Evolutionary conservation across 1,140 invertebrate species (phyloP).

Genomic region (Drosophila parabipectinata): DNA sequence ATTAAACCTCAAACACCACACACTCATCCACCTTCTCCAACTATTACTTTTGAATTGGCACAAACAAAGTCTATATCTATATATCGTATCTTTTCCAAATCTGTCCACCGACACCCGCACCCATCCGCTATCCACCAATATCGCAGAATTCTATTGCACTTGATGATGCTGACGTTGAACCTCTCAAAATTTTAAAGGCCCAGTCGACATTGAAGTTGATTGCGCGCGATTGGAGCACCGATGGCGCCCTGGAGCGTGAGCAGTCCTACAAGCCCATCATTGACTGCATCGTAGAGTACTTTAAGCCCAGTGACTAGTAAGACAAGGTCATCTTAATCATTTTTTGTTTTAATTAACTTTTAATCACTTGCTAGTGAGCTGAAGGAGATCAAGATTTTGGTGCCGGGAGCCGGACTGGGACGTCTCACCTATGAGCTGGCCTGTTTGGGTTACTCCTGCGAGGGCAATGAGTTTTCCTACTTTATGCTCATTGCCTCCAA

Average conservation of each 20-base stretch:
- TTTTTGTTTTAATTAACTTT: no score
- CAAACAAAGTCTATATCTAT: slow-evolving; percentile 1
- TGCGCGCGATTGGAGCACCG: slow-evolving; percentile 96
- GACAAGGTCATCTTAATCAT: neutral
- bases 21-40: neutral
- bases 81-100: slow-evolving; percentile 26
- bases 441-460: slow-evolving; percentile 93
- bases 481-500: slow-evolving; percentile 99
- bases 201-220: slow-evolving; percentile 97
- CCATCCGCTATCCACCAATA: slow-evolving; percentile 20
- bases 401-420: slow-evolving; percentile 97
- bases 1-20: no score
- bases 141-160: slow-evolving; percentile 54
- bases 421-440: slow-evolving; percentile 97
- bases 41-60: slow-evolving; percentile 25
- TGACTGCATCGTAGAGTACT: slow-evolving; percentile 91
- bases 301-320: slow-evolving; percentile 86
- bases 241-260: slow-evolving; percentile 92
- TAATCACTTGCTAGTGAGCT: slow-evolving; percentile 76
- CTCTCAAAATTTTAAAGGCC: slow-evolving; percentile 87
- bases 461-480: slow-evolving; percentile 98
- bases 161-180: slow-evolving; percentile 76
- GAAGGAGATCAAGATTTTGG: slow-evolving; percentile 90
- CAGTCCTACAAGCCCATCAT: slow-evolving; percentile 97
- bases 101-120: slow-evolving; percentile 10